Base-by-base conservation (phyloP, 35 echinoderm and acorn worm species). In the Ptychodera flava region DNA sequence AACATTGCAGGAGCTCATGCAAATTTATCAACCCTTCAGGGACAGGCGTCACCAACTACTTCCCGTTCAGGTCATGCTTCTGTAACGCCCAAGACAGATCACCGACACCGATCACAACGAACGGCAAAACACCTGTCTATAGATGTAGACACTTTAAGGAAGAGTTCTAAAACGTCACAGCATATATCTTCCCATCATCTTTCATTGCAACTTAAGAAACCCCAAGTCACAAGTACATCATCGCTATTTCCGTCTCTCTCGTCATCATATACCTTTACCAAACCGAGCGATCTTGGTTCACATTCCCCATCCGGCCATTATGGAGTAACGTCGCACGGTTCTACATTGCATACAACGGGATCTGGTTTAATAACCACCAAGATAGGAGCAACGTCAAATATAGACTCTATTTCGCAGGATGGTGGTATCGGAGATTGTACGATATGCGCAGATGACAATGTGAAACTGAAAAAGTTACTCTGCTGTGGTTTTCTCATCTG, bases 401-500 rank as follows among this genome's bases (percentile, higher is more conserved):
- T 64, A 64, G 22, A 12, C 6, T 64, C 45, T 64, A 64, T 64
- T 12, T 64, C 45, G 22, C 45, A 64, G 22, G 6, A 64, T 64
- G 6, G 22, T 64, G 45, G 45, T 6, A 12, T 12, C 45, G 45
- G 45, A 6, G 45, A 64, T 22, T 64, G 45, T 64, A 64, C 6
- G 6, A 64, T 64, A 12, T 64, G 45, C 22, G 45, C 45, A 6
- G 22, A 64, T 64, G 45, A 64, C 22, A 22, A 64, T 22, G 45
- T 64, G 6, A 6, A 12, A 6, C 45, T 64, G 45, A 64, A 22
- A 64, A 64, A 64, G 22, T 22, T 64, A 64, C 6, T 12, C 45
- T 64, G 45, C 45, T 83, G 82, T 83, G 82, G 35, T 28, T 36
- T 36, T 35, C 30, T 36, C n/a, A 36, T 83, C 30, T 83, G 82